Percentiles rank a stretch among this genome's conserved stretches.
phyloP scores from a whole-genome alignment of 2,797 vertebrate genomes.

The Atherinosoma microstoma region DNA sequence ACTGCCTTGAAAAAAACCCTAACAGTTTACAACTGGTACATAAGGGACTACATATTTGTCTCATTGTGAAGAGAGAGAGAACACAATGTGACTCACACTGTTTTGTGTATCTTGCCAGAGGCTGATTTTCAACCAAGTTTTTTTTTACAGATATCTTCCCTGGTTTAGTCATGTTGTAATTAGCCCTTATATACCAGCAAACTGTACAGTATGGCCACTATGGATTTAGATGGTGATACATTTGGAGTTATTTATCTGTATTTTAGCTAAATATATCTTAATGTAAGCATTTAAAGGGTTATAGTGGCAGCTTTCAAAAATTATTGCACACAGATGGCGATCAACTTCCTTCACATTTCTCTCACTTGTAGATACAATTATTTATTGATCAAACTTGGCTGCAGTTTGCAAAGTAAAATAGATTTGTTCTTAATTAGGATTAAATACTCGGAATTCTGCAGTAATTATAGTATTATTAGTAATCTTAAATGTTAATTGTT shows the following conservation, averaged over 20 bases:
- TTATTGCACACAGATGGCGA: not conserved
- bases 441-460: not conserved
- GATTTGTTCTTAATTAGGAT: not conserved
- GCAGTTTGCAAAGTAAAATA: not conserved
- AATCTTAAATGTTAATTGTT: not conserved
- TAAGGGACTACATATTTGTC: slow-evolving; percentile 16
- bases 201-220: slow-evolving; percentile 11
- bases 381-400: not conserved
- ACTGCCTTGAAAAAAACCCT: not conserved
- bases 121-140: slow-evolving; percentile 18
- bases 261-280: not conserved
- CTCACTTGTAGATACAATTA: not conserved
- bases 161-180: slow-evolving; percentile 48
- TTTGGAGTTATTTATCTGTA: slow-evolving; percentile 18
- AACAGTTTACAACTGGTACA: slow-evolving; percentile 36
- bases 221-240: slow-evolving; percentile 20
- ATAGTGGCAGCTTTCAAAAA: not conserved
- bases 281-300: not conserved
- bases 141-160: slow-evolving; percentile 14
- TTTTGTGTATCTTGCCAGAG: slow-evolving; percentile 29
- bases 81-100: slow-evolving; percentile 39
- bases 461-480: not conserved
- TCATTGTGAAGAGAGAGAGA: slow-evolving; percentile 34
- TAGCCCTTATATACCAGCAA: slow-evolving; percentile 26
- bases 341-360: not conserved